Evolutionary conservation across 2,113 vertebrate genomes (phyloP), one percentile per base, ranked within the genome.

Genomic region (Cyprinus carpio): DNA sequence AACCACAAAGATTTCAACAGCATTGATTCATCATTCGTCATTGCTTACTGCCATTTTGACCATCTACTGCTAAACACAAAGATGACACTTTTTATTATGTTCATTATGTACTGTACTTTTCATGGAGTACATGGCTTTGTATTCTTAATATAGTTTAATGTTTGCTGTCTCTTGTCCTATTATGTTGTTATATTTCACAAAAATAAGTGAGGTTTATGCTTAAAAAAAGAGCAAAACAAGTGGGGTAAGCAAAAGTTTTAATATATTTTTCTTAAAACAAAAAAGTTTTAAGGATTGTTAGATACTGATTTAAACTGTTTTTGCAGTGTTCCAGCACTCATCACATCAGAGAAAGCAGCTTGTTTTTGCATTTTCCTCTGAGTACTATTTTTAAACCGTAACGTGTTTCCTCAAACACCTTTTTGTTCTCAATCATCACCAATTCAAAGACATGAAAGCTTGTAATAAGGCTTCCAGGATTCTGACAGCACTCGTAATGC

Each of bases 391-490:
- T 84, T 76, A 51, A 29, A 54, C 60, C 13, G 60, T 37, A 27
- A 67, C 71, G 12, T 56, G 58, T 16, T 34, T 9, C 49, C 74
- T 82, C 49, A 75, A 81, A 81, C 49, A 56, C 56, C 34, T 60
- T 56, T 43, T 54, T 75, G 71, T 83, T n/a, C 40, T 34, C 72
- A 65, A 49, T 49, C 72, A n/a, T 83, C 81, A 34, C 18, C 15
- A 43, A 60, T 37, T 77, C 49, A 20, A 31, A 69, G 46, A 75
- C 49, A 54, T 51, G 20, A 72, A 58, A 58, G 51, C 82, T 75
- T n/a, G 64, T 75, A 84, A 80, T 75, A 80, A 79, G 51, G 23
- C 75, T 77, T 79, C 27, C 75, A 74, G 51, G 60, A 75, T 78
- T 75, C 23, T 51, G 58, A 77, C 81, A 69, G 16, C 29, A 25